Evolutionary conservation across 2,888 invertebrate genomes (phyloP), one percentile per base, ranked within the genome.

Genomic region (Serripes groenlandicus): DNA sequence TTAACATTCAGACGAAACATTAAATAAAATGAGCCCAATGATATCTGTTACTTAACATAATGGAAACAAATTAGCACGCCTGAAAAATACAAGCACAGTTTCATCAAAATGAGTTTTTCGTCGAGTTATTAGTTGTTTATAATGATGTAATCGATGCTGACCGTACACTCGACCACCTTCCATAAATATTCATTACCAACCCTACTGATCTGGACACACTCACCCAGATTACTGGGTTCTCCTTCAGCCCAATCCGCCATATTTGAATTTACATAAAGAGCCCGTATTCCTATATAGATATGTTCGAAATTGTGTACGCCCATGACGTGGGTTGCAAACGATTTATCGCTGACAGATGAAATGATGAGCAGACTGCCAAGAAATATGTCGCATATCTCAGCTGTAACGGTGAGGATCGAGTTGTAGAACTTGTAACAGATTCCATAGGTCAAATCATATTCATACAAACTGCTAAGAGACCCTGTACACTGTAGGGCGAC

Each of bases 401-500:
- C 23, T 35, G 42, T 42, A n/a, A n/a, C 66, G 1, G 66, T 66
- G 11, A 66, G 28, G 34, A 66, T 66, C 1, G 42, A 42, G 26
- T 42, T 28, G 26, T 66, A 66, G 34, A 35, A 35, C 35, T 66
- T 66, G 66, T 66, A 66, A 26, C 66, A 66, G 37, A 37, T 23
- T 9, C 66, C 42, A 21, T 66, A 66, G 28, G 66, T 66, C 9
- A 9, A 18, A 42, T 66, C 66, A 4, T 42, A n/a, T 42, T 35
- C 35, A 21, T 66, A 66, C 0, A 66, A n/a, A 3, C 32, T 15
- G 3, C 42, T 28, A 9, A 34, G 34, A 11, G 42, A 42, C 9
- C 66, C 34, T 26, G 34, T 23, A n/a, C 34, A 34, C 1, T 26
- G 18, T 1, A 26, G 3, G 3, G 21, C 1, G 7, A 11, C 3